Evolutionary conservation across 2,113 vertebrate genomes (phyloP).

Genomic region (Vanacampus margaritifer): DNA sequence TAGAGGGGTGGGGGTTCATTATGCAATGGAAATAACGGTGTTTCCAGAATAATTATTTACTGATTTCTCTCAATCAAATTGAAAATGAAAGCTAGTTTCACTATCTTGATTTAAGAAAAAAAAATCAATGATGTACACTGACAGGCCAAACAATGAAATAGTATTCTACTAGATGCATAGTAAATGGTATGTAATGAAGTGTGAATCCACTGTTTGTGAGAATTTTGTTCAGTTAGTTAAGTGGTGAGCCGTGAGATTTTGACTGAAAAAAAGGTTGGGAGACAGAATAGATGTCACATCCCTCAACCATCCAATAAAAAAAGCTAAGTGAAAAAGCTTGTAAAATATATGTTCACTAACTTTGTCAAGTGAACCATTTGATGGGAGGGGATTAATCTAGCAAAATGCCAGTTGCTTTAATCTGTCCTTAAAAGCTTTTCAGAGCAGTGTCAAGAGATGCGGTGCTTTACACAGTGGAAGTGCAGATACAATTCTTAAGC

Average conservation of each 20-base stretch:
- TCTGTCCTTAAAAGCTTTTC: constrained; percentile 38
- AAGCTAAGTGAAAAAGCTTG: constrained; percentile 6
- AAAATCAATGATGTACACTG: too few relatives aligned
- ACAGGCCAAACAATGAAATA: too few relatives aligned
- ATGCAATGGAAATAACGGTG: too few relatives aligned
- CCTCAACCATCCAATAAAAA: constrained; percentile 2
- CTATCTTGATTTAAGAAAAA: too few relatives aligned
- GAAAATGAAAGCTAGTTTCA: too few relatives aligned
- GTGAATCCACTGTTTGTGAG: background rate
- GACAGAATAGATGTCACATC: background rate
- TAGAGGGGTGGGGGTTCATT: too few relatives aligned
- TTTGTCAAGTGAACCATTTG: constrained; percentile 16
- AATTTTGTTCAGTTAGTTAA: background rate
- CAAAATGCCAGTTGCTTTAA: constrained; percentile 37
- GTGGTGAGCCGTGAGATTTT: too few relatives aligned
- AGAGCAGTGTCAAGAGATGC: constrained; percentile 15
- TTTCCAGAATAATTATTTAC: too few relatives aligned
- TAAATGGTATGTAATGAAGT: too few relatives aligned
- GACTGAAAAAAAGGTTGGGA: too few relatives aligned
- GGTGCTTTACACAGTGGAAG: background rate
- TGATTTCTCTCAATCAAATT: too few relatives aligned
- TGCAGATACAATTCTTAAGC: background rate
- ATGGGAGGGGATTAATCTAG: constrained; percentile 25
- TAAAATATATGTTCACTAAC: constrained; percentile 18
- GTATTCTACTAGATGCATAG: too few relatives aligned